Conservation (phyloP, 2,888 invertebrate genomes). For the Acanthococcus lagerstroemiae region DNA sequence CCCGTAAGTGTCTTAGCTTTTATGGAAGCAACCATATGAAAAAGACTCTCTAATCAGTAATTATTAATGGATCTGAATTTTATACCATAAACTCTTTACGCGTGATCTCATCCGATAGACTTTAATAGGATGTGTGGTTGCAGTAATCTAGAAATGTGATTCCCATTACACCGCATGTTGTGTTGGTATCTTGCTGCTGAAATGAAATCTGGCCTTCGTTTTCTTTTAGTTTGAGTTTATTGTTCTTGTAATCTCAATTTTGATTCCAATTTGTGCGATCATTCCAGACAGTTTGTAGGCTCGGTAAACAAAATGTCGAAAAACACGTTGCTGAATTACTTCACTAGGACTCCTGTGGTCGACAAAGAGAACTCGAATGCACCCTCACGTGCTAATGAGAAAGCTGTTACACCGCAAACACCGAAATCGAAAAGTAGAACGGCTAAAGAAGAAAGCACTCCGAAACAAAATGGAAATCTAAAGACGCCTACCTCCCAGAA, state of each 20-base stretch:
- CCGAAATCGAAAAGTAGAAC: slow-evolving; percentile 15
- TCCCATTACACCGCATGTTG: too few species aligned
- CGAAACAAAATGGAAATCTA: slow-evolving; percentile 6
- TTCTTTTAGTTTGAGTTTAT: not conserved
- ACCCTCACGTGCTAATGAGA: not conserved
- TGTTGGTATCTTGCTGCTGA: too few species aligned
- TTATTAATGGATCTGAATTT: too few species aligned
- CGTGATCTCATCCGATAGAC: too few species aligned
- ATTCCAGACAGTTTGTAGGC: not conserved
- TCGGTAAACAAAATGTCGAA: slow-evolving; percentile 36
- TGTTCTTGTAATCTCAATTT: not conserved
- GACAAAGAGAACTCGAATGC: not conserved
- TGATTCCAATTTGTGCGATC: not conserved
- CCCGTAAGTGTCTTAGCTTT: too few species aligned
- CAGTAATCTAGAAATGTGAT: too few species aligned
- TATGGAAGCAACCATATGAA: too few species aligned
- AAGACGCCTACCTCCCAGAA: not conserved
- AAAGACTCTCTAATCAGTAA: too few species aligned
- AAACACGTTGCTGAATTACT: slow-evolving; percentile 61
- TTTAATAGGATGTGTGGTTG: too few species aligned
- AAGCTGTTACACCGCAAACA: slow-evolving; percentile 25
- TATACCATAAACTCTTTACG: too few species aligned
- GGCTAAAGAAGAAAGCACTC: not conserved
- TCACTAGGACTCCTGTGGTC: slow-evolving; percentile 50
- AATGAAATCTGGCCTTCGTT: too few species aligned